Percentiles rank a stretch among this genome's conserved stretches.
Conservation (phyloP, 2,113 vertebrate genomes). For the Hucho hucho region DNA sequence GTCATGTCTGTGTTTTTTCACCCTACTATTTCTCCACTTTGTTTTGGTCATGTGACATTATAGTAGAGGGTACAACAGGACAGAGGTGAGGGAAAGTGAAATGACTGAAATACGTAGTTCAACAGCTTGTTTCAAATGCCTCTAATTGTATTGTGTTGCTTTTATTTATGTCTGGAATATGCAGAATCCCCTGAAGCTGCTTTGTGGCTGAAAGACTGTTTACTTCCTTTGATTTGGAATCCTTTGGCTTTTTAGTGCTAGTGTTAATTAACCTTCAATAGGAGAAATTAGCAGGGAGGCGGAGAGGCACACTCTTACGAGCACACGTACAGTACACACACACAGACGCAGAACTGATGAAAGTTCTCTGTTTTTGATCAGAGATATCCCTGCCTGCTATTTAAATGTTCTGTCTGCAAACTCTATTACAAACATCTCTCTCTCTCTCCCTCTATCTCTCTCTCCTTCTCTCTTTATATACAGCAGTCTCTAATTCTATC, state of each 20-base stretch:
- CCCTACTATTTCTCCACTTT: neutral
- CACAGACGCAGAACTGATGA: conserved; percentile 8
- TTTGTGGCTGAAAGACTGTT: conserved; percentile 51
- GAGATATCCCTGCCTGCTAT: conserved; percentile 51
- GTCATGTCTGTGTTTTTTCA: no score
- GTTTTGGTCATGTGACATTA: neutral
- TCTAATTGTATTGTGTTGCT: conserved; percentile 62
- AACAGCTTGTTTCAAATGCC: conserved; percentile 61
- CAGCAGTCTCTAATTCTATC: conserved; percentile 55
- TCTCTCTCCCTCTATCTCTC: conserved; percentile 54
- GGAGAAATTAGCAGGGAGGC: conserved; percentile 56
- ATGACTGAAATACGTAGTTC: conserved; percentile 41
- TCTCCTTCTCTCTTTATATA: conserved; percentile 46
- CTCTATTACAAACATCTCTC: conserved; percentile 1
- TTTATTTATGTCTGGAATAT: conserved; percentile 68
- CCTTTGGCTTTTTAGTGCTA: conserved; percentile 65
- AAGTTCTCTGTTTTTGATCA: conserved; percentile 48
- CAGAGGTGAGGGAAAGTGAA: neutral
- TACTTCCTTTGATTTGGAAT: conserved; percentile 70
- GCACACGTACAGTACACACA: conserved; percentile 24
- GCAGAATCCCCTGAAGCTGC: conserved; percentile 54
- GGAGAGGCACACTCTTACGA: conserved; percentile 15
- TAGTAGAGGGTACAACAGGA: neutral
- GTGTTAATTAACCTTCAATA: conserved; percentile 76
- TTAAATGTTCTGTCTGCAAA: conserved; percentile 13